phyloP scores from a whole-genome alignment of 2,888 invertebrate genomes.

The Ophion costatus region DNA sequence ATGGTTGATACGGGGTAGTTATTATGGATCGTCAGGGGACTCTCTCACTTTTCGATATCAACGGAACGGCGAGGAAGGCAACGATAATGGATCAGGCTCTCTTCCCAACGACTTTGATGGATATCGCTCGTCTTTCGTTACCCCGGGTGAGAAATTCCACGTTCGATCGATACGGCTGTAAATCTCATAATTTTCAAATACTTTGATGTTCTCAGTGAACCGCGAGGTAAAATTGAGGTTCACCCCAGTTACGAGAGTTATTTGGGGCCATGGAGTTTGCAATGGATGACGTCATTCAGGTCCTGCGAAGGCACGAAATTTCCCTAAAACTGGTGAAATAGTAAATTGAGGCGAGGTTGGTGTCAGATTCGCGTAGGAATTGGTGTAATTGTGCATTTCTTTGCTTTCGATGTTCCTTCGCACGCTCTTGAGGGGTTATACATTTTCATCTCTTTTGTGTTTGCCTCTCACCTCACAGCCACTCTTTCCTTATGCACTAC shows the following conservation, averaged over 20 bases:
- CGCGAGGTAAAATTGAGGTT: not conserved
- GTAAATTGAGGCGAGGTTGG: no score
- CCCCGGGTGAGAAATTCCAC: conserved; percentile 6
- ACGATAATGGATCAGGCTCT: conserved; percentile 69
- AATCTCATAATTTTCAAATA: conserved; percentile 3
- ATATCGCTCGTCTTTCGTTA: conserved; percentile 60
- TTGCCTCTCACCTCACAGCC: no score
- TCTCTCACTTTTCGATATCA: conserved; percentile 45
- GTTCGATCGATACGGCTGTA: conserved; percentile 8
- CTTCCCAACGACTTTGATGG: conserved; percentile 69
- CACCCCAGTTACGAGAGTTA: not conserved
- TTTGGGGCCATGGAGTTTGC: no score
- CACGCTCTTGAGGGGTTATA: no score
- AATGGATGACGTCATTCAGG: no score
- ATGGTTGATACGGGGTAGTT: conserved; percentile 61
- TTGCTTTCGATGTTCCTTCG: no score
- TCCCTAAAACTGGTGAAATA: no score
- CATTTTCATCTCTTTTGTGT: no score
- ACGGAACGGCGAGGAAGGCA: conserved; percentile 40
- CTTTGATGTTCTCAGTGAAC: not conserved
- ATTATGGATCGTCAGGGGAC: conserved; percentile 60
- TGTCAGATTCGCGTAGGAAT: no score
- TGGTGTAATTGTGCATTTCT: no score
- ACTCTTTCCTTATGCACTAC: no score
- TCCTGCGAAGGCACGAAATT: no score